Conservation (phyloP, 2,797 vertebrate genomes). For the Hephaestus fuliginosus region DNA sequence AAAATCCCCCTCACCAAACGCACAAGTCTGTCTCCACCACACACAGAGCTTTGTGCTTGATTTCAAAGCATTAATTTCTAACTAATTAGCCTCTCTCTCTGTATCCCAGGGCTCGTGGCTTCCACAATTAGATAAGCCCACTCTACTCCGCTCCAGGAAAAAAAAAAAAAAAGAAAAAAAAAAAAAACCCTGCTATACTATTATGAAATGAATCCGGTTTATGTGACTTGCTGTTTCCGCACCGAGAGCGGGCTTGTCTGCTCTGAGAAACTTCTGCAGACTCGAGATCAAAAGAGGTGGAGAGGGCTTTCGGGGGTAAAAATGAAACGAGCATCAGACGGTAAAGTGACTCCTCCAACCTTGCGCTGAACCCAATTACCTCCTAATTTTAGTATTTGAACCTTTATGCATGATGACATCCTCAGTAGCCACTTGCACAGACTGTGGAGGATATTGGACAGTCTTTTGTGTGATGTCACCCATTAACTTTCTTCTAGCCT, state of each 20-base stretch:
- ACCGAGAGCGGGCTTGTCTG: slow-evolving; percentile 34
- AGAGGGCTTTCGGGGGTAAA: slow-evolving; percentile 57
- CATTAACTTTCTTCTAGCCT: slow-evolving; percentile 35
- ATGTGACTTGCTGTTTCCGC: slow-evolving; percentile 69
- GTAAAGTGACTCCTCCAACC: slow-evolving; percentile 60
- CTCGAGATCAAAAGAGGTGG: slow-evolving; percentile 71
- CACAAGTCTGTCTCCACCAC: slow-evolving; percentile 66
- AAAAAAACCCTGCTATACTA: slow-evolving; percentile 43
- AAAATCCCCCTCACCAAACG: slow-evolving; percentile 46
- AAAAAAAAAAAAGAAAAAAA: slow-evolving; percentile 25
- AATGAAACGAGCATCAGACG: slow-evolving; percentile 52
- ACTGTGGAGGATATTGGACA: slow-evolving; percentile 21
- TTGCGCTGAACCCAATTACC: slow-evolving; percentile 72
- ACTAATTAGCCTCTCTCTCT: slow-evolving; percentile 82
- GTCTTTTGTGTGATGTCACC: slow-evolving; percentile 55
- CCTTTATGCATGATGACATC: slow-evolving; percentile 58
- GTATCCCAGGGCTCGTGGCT: slow-evolving; percentile 75
- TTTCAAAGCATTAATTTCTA: slow-evolving; percentile 82
- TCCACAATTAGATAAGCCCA: slow-evolving; percentile 81
- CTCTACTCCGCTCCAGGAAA: slow-evolving; percentile 68
- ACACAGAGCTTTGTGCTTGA: slow-evolving; percentile 76
- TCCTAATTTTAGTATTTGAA: slow-evolving; percentile 67
- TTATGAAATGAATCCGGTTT: slow-evolving; percentile 81
- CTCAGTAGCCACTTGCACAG: slow-evolving; percentile 33
- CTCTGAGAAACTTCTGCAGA: slow-evolving; percentile 62